Conservation (phyloP, 2,113 vertebrate genomes). For the Urocynchramus pylzowi region DNA sequence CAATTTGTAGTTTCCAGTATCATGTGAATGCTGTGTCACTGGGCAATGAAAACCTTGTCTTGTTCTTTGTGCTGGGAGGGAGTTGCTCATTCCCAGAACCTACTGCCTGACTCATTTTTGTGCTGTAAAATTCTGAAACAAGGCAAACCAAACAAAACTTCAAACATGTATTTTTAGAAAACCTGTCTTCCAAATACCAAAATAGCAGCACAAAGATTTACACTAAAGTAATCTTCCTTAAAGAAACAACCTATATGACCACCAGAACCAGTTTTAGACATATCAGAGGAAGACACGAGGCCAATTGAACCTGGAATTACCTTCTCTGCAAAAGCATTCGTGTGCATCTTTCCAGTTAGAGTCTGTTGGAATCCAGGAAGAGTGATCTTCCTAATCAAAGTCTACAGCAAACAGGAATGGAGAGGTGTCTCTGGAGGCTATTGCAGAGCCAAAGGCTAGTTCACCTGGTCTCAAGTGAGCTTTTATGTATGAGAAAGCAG, state of each 20-base stretch:
- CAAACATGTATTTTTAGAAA: background rate
- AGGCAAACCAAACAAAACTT: background rate
- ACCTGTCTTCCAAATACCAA: background rate
- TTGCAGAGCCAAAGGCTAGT: background rate
- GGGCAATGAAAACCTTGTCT: background rate
- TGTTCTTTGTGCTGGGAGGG: background rate
- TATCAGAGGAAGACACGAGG: background rate
- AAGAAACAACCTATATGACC: background rate
- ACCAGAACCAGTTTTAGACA: background rate
- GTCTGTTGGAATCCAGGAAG: background rate
- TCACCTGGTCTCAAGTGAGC: background rate
- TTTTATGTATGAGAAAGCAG: background rate
- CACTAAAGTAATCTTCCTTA: background rate
- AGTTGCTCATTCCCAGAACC: background rate
- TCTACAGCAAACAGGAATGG: background rate
- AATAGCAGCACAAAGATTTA: background rate
- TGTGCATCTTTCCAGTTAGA: background rate
- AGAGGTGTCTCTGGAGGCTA: background rate
- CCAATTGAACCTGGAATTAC: background rate
- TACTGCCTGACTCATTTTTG: background rate
- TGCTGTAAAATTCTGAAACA: background rate
- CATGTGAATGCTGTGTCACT: slow-evolving; percentile 11
- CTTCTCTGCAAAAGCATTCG: background rate
- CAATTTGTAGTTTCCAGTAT: background rate
- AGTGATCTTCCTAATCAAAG: background rate